Conservation (phyloP, 2,797 vertebrate species). For the Lophotriccus pileatus region DNA sequence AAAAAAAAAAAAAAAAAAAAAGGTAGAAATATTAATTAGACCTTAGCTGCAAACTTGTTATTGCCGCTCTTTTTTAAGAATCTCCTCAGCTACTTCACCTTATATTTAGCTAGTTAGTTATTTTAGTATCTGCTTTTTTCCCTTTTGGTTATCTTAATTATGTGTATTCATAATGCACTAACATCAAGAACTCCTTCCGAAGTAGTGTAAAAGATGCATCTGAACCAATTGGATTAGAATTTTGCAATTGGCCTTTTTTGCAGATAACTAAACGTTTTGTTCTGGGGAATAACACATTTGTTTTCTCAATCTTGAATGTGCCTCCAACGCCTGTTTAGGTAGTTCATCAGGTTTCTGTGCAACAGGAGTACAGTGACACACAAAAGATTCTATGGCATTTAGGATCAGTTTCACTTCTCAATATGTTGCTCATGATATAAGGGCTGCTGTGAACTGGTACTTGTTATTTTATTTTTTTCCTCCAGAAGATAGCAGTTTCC, state of each 20-base stretch:
- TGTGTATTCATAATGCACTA: background rate
- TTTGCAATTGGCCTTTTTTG: background rate
- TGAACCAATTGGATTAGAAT: background rate
- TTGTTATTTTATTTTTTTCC: background rate
- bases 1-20: background rate
- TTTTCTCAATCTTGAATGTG: background rate
- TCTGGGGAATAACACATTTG: background rate
- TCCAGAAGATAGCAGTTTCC: background rate
- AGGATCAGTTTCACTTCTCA: background rate
- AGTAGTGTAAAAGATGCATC: background rate
- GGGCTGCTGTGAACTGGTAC: background rate
- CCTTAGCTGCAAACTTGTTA: background rate
- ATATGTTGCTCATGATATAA: background rate
- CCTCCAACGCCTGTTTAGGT: background rate
- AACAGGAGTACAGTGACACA: background rate
- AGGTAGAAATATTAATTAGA: conserved; percentile 6
- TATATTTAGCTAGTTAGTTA: background rate
- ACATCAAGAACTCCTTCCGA: background rate
- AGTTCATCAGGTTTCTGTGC: background rate
- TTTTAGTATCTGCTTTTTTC: background rate
- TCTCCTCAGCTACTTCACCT: background rate
- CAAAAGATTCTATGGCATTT: background rate
- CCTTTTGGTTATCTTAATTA: background rate
- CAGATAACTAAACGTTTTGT: background rate
- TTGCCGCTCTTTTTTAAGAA: background rate